Evolutionary conservation across 2,888 invertebrate species (phyloP).

Genomic region (Chelonus formosanus): DNA sequence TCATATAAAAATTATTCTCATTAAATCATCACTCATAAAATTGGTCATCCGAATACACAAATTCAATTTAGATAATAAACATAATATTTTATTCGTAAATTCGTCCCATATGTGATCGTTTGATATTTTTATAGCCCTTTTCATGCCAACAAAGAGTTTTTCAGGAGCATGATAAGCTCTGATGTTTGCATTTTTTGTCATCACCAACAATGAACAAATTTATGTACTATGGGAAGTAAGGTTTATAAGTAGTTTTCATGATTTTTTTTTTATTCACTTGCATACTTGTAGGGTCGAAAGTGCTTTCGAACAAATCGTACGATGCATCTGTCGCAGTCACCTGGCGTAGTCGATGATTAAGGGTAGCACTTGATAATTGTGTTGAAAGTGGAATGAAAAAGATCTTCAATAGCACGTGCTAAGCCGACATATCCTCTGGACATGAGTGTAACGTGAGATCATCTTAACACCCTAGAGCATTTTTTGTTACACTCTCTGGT

Average conservation of each 20-base stretch:
- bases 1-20: background rate
- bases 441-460: constrained; percentile 30
- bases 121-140: background rate
- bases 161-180: constrained; percentile 16
- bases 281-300: background rate
- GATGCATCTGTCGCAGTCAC: constrained; percentile 59
- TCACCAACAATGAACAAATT: constrained; percentile 36
- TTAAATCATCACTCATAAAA: background rate
- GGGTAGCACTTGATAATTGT: background rate
- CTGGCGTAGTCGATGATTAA: background rate
- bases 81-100: background rate
- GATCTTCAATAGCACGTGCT: constrained; percentile 18
- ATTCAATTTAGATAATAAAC: too few species aligned
- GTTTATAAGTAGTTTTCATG: too few species aligned
- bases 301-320: constrained; percentile 42
- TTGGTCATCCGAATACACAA: too few species aligned
- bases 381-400: background rate
- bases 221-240: constrained; percentile 13
- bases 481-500: constrained; percentile 33
- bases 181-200: constrained; percentile 43
- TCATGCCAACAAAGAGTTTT: constrained; percentile 7
- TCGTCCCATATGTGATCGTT: constrained; percentile 5
- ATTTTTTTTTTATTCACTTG: too few species aligned
- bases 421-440: constrained; percentile 16
- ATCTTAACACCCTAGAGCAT: constrained; percentile 16